A percentile compares a stretch with the other conserved stretches of the same genome.
Evolutionary conservation across 1,140 invertebrate genomes (phyloP).

Genomic region (Nasonia vitripennis): DNA sequence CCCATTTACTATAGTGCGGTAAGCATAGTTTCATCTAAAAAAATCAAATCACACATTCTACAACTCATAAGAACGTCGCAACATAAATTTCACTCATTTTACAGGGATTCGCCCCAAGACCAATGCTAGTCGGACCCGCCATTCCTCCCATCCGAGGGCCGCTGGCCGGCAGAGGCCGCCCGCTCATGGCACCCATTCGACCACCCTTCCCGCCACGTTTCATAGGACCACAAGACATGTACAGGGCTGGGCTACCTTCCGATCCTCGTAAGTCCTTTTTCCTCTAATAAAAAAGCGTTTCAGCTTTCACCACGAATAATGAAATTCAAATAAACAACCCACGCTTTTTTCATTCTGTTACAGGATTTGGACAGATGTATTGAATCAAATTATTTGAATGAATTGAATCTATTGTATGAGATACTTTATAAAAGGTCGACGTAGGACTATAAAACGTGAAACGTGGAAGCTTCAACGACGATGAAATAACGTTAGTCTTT

Average conservation of each 20-base stretch:
- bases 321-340: not conserved
- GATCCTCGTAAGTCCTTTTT: conserved; percentile 20
- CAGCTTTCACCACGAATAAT: not conserved
- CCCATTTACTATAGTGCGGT: conserved; percentile 26
- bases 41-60: not conserved
- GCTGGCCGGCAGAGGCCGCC: not conserved
- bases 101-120: conserved; percentile 22
- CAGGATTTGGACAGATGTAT: conserved; percentile 24
- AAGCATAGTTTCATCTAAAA: not conserved
- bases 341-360: not conserved
- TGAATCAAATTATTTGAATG: not conserved
- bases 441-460: not conserved
- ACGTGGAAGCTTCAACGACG: not conserved
- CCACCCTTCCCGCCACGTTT: conserved; percentile 23
- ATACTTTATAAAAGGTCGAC: not conserved
- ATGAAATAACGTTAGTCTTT: not conserved
- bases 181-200: not conserved
- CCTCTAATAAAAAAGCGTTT: not conserved
- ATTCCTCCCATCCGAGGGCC: conserved; percentile 11
- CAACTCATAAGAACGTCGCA: not conserved
- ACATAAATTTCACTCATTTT: not conserved
- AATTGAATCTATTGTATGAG: not conserved
- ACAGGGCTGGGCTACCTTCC: conserved; percentile 18
- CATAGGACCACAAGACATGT: conserved; percentile 12
- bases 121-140: conserved; percentile 23